Evolutionary conservation across 2,888 invertebrate genomes (phyloP), one percentile per base, ranked within the genome.

Genomic region (Sphaerophoria taeniata): DNA sequence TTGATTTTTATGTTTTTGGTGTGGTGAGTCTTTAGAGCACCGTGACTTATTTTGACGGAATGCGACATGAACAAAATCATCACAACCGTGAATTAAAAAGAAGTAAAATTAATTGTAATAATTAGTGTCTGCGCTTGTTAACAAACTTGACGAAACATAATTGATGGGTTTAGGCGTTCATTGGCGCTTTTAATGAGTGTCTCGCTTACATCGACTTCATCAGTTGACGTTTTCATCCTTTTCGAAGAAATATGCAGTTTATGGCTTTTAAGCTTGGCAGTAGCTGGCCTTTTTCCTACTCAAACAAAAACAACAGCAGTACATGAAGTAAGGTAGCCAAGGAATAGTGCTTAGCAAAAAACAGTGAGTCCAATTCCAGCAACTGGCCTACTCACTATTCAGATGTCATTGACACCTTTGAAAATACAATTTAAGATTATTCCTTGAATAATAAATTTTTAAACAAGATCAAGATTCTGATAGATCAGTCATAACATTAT

Each of bases 31-130:
- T 56, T 67, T 58, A 56, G 47, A 39, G 33, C 55, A 67, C 33
- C 69, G 53, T 76, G 75, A 69, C 67, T 67, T 76, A 36, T 51
- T 60, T 67, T 69, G 43, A 60, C 69, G 75, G 60, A 76, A 60
- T 76, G 58, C 43, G 60, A 60, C 43, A 69, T 43, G 43, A 60
- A 60, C 24, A 24, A 51, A 69, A 58, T 47, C 43, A 67, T 51
- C 43, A 43, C 75, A 58, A 60, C 43, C 51, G 51, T 43, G 60
- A 67, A 76, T 69, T 67, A 51, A 55, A 53, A 65, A 24, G 24
- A 24, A 43, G 31, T 61, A 11, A 39, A 47, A 33, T 16, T 43
- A 43, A 4, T 3, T 43, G 12, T 43, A 11, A 43, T 43, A 12
- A 39, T 39, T 36, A 56, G 12, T 14, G 9, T 39, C 16, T 51